Evolutionary conservation across 1,140 invertebrate species (phyloP).

Genomic region (Hylaeus volcanicus): DNA sequence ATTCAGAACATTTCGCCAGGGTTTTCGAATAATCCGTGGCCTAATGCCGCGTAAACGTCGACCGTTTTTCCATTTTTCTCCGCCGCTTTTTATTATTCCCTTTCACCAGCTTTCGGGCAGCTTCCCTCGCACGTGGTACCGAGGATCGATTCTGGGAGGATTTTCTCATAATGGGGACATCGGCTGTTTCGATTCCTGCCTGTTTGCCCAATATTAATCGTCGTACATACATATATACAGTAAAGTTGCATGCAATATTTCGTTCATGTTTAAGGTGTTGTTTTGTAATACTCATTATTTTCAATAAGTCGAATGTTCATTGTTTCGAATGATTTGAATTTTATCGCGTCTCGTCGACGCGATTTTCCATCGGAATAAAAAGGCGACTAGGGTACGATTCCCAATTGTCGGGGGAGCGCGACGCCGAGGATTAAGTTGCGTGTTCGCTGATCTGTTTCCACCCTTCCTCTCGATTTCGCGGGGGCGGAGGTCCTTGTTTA

Average conservation of each 20-base stretch:
- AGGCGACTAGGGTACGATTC: not conserved
- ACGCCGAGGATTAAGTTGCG: constrained; percentile 3
- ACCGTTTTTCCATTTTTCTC: constrained; percentile 42
- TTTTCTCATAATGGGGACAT: constrained; percentile 4
- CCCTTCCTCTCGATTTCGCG: not conserved
- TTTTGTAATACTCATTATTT: not conserved
- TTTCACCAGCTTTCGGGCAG: constrained; percentile 11
- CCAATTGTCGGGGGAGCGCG: too few species aligned
- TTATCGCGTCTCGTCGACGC: not conserved
- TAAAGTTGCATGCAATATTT: not conserved
- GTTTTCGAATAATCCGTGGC: constrained; percentile 72
- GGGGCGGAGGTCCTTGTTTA: constrained; percentile 19
- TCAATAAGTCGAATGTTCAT: too few species aligned
- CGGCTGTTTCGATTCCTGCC: constrained; percentile 15
- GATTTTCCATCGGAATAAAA: not conserved
- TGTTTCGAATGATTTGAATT: too few species aligned
- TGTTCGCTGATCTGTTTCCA: not conserved
- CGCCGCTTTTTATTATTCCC: constrained; percentile 21
- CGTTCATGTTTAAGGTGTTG: not conserved
- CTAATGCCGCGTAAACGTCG: constrained; percentile 69
- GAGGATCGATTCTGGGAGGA: not conserved
- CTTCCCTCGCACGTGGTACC: constrained; percentile 22
- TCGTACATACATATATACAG: too few species aligned
- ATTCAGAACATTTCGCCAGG: constrained; percentile 53
- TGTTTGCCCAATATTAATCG: constrained; percentile 33